These are phyloP conservation scores for Dorcus hopei DNA, from an alignment of 2,888 invertebrate species.

Conservation along the genomic window DNA sequence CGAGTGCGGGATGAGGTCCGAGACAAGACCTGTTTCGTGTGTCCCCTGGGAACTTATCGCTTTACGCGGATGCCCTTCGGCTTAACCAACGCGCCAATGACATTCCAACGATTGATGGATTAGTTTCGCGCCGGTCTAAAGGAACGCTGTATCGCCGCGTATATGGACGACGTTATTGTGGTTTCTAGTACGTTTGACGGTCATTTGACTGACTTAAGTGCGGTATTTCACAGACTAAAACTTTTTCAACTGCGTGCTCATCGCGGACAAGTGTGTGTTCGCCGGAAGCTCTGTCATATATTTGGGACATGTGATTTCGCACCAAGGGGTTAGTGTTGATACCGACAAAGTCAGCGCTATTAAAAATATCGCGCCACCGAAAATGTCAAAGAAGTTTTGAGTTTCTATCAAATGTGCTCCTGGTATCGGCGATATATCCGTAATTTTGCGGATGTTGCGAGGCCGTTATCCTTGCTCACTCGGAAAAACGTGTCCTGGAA, in stretches of 20 bases:
- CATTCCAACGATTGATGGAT: slow-evolving; percentile 31
- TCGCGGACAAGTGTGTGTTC: slow-evolving; percentile 28
- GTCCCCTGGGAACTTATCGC: slow-evolving; percentile 35
- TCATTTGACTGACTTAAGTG: slow-evolving; percentile 24
- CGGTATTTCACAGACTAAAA: slow-evolving; percentile 20
- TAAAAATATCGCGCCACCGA: too few relatives aligned
- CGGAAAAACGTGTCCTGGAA: slow-evolving; percentile 20
- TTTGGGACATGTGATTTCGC: slow-evolving; percentile 22
- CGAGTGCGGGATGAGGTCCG: slow-evolving; percentile 39
- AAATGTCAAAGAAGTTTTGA: too few relatives aligned
- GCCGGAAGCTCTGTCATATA: slow-evolving; percentile 18
- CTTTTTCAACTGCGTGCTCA: slow-evolving; percentile 23
- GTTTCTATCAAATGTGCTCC: too few relatives aligned
- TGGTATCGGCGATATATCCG: slow-evolving; percentile 22
- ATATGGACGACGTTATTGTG: slow-evolving; percentile 32
- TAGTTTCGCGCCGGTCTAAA: slow-evolving; percentile 22
- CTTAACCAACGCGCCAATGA: slow-evolving; percentile 28
- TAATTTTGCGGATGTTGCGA: slow-evolving; percentile 18
- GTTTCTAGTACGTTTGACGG: slow-evolving; percentile 24
- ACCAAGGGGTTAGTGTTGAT: slow-evolving; percentile 13
- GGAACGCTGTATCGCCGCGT: slow-evolving; percentile 24
- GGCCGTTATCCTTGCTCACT: slow-evolving; percentile 16
- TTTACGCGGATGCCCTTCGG: slow-evolving; percentile 29
- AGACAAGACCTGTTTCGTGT: slow-evolving; percentile 15
- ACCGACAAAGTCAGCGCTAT: too few relatives aligned